A percentile compares a stretch with the other conserved stretches of the same genome.
Evolutionary conservation across 1,140 invertebrate species (phyloP).

Genomic region (Scaptomyza pallida): DNA sequence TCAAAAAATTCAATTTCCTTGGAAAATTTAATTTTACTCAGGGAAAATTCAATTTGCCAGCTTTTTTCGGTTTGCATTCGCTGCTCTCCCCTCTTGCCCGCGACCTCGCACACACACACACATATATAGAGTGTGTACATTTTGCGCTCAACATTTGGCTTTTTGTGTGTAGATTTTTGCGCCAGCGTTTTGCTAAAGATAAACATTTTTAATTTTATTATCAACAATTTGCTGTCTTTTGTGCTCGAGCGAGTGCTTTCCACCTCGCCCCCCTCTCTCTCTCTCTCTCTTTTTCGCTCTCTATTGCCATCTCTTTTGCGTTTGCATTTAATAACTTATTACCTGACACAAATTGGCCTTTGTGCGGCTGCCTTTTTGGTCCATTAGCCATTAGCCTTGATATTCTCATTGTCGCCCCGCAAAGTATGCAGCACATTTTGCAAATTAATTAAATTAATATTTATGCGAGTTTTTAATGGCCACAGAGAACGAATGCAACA

Average conservation of each 20-base stretch:
- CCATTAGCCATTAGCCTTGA: constrained; percentile 24
- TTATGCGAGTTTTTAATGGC: constrained; percentile 68
- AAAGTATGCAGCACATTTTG: constrained; percentile 69
- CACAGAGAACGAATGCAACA: constrained; percentile 12
- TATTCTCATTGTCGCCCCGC: constrained; percentile 21
- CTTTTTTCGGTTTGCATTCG: constrained; percentile 61
- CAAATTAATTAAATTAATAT: constrained; percentile 79
- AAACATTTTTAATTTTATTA: constrained; percentile 76
- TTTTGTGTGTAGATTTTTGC: constrained; percentile 64
- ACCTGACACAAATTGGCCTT: constrained; percentile 48
- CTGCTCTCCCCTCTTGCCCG: constrained; percentile 21
- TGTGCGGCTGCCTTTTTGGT: constrained; percentile 25
- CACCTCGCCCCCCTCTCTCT: background rate
- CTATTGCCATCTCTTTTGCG: background rate
- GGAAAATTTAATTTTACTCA: constrained; percentile 82
- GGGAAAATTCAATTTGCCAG: constrained; percentile 81
- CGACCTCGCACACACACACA: constrained; percentile 19
- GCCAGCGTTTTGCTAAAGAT: constrained; percentile 39
- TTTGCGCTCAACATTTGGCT: constrained; percentile 40
- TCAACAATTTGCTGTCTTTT: constrained; percentile 56
- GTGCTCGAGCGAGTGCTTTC: background rate
- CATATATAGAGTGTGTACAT: constrained; percentile 32
- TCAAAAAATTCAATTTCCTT: constrained; percentile 83
- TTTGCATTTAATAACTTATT: constrained; percentile 51
- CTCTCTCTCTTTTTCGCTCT: background rate